Evolutionary conservation across 2,888 invertebrate genomes (phyloP).

Genomic region (Eupithecia subumbrata): DNA sequence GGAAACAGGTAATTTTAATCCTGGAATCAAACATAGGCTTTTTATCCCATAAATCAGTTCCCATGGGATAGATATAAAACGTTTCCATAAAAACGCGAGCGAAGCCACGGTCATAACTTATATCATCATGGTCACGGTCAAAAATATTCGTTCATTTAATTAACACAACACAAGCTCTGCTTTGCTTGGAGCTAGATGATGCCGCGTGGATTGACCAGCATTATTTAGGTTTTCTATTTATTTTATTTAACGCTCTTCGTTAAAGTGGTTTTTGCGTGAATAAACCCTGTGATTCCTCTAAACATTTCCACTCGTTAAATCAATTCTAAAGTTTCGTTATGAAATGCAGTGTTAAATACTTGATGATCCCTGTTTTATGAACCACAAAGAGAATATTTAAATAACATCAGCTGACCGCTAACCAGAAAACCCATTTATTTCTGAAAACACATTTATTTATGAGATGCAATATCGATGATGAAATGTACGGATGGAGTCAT

Average conservation of each 20-base stretch:
- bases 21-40: too few relatives aligned
- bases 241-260: neutral
- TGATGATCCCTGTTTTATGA: constrained; percentile 3
- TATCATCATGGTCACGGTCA: too few relatives aligned
- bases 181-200: neutral
- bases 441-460: constrained; percentile 34
- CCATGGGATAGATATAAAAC: too few relatives aligned
- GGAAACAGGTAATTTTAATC: too few relatives aligned
- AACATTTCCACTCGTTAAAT: neutral
- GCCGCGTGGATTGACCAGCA: neutral
- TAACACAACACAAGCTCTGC: neutral
- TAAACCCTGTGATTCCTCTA: neutral
- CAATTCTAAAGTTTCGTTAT: neutral
- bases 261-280: neutral
- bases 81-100: too few relatives aligned
- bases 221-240: neutral
- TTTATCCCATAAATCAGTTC: too few relatives aligned
- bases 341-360: neutral
- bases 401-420: constrained; percentile 27
- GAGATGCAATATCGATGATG: constrained; percentile 27
- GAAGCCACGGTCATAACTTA: too few relatives aligned
- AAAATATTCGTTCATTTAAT: neutral
- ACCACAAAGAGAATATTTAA: constrained; percentile 35
- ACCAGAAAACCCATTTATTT: constrained; percentile 32
- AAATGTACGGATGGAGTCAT: neutral